Percentiles rank a stretch among this genome's conserved stretches.
phyloP scores from a whole-genome alignment of 1,140 invertebrate species.

The Phenacoccus solenopsis region DNA sequence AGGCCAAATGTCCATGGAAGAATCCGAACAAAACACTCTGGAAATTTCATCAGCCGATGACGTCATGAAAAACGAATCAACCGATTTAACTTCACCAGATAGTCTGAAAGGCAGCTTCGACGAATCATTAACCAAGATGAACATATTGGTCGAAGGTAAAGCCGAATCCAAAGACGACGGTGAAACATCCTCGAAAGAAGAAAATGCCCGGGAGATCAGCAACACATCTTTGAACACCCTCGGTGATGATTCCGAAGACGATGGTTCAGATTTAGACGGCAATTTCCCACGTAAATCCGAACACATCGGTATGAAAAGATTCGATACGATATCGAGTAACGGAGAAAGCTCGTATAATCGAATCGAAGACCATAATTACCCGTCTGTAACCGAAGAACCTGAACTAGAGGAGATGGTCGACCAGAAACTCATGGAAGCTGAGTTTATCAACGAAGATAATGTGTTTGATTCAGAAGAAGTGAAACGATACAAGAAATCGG shows the following conservation, averaged over 20 bases:
- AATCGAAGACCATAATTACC: neutral
- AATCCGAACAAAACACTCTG: conserved; percentile 7
- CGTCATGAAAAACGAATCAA: conserved; percentile 6
- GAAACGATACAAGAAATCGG: neutral
- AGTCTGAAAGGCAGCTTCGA: neutral
- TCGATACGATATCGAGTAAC: conserved; percentile 8
- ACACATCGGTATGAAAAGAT: neutral
- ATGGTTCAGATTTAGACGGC: neutral
- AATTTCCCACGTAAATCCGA: neutral
- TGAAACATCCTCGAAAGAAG: neutral
- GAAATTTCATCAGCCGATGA: conserved; percentile 8
- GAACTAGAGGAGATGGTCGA: neutral
- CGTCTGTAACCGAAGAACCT: neutral
- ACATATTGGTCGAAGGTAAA: neutral
- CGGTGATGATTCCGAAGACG: conserved; percentile 3
- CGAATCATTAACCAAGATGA: neutral
- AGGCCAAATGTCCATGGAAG: neutral
- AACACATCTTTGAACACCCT: neutral
- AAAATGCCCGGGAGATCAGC: neutral
- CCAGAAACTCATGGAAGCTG: neutral
- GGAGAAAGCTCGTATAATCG: conserved; percentile 4
- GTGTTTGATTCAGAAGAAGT: neutral
- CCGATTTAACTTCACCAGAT: neutral
- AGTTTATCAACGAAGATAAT: neutral
- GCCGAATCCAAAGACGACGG: neutral